These are phyloP conservation scores for Eurystomus gularis DNA, from an alignment of 2,113 vertebrate species.

Conservation along the genomic window DNA sequence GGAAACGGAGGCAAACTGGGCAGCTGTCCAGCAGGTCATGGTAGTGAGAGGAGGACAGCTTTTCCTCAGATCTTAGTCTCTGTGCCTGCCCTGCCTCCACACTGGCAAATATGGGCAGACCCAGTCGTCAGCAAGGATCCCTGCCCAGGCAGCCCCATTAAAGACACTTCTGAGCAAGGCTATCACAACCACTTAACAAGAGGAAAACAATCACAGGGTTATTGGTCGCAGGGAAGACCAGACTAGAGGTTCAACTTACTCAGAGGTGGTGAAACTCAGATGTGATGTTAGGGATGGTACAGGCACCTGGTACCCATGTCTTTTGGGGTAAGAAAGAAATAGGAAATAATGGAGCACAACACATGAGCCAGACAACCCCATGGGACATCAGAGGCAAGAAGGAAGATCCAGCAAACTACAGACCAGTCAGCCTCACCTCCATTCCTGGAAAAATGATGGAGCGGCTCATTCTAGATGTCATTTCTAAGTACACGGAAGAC, in stretches of 20 bases:
- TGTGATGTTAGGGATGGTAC: background rate
- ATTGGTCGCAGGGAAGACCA: rapidly evolving
- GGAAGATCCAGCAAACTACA: too few relatives aligned
- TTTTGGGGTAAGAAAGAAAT: background rate
- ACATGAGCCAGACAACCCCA: background rate
- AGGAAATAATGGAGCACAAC: background rate
- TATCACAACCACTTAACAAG: background rate
- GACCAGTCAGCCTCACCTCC: too few relatives aligned
- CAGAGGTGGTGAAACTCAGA: background rate
- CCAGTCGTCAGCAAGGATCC: background rate
- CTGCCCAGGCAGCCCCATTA: background rate
- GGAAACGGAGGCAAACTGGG: background rate
- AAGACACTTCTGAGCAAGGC: background rate
- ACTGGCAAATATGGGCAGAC: background rate
- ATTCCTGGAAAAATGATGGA: too few relatives aligned
- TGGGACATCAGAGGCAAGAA: background rate
- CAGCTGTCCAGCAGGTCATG: background rate
- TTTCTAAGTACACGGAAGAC: too few relatives aligned
- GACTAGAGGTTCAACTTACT: background rate
- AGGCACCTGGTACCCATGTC: too few relatives aligned
- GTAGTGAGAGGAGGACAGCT: background rate
- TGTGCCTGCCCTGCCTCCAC: rapidly evolving
- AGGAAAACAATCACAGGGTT: background rate
- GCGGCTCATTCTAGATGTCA: too few relatives aligned
- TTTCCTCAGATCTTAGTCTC: background rate